Evolutionary conservation across 2,888 invertebrate genomes (phyloP), one percentile per base, ranked within the genome.

Genomic region (Candidula unifasciata): DNA sequence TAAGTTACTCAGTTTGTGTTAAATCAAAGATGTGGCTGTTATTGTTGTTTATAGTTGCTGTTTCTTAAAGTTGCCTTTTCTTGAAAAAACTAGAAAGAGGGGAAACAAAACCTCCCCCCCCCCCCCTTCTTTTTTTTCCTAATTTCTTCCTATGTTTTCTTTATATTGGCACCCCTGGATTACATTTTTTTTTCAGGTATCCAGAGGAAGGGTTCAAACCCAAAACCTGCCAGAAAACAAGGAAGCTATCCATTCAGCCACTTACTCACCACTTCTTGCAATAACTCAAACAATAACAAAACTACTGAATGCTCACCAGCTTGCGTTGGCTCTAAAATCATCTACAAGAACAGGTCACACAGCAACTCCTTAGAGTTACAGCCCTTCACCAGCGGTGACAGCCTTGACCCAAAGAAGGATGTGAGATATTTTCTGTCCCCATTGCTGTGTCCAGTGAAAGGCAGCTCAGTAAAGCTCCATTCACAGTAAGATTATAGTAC

Each of bases 401-500:
- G 54, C 35, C 30, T 35, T 21, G 73, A 80, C 37, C 64, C 35
- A n/a, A 24, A 71, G 21, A 44, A 71, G 21, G 60, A 52, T 2
- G 60, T 35, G 68, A 78, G 69, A 44, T 77, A 83, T 73, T 35
- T 64, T 68, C 37, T 35, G n/a, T 57, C 79, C 44, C 64, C 80
- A 64, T 66, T 69, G 13, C 54, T 44, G 35, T 54, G 35, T 3
- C 82, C 44, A 52, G 79, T 64, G 30, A 83, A 84, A 13, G 87
- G 87, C 71, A 86, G 73, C 33, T 27, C 54, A 37, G 37, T 73
- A 57, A 66, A 54, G 77, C 44, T 85, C 68, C 81, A 84, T 64
- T 71, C 80, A 82, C 83, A 78, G 77, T 85, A 73, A 85, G 82
- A 66, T 8, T 52, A 35, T 57, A 74, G 33, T 33, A n/a, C n/a